Evolutionary conservation across 30 jellyfish, hydroid and myxozoan genomes (phyloP), one percentile per base, ranked within the genome.

Genomic region (Aurelia sp.): DNA sequence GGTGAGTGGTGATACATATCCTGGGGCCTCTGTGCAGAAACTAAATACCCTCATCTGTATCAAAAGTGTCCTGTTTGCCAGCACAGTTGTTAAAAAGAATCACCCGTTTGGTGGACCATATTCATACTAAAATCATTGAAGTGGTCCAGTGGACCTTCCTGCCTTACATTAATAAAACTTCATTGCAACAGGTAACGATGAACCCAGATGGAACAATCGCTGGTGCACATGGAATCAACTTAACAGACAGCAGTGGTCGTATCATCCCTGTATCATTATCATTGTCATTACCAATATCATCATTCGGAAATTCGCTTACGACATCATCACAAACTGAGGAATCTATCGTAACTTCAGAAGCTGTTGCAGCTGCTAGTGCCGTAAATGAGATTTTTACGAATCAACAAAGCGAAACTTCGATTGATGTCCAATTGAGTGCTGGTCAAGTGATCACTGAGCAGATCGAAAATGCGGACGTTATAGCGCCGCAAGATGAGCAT

Each of bases 151-250:
- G 55, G 55, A 6, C 10, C 15, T 4, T 44, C 55, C 16, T 44
- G 55, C 17, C 17, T 44, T 44, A 44, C 55, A 5, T 44, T 44
- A 12, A 44, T 5, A 44, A 44, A 44, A 5, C 55, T 44, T 61
- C 21, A 19, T 22, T 23, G 33, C n/a, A 41, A 11, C 84, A 92
- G 98, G 98, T 93, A 12, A 93, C 98, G 40, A 79, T 93, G 95
- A 93, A 93, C 82, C 93, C 98, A 20, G 98, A 93, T 73, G 98
- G 98, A 50, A 93, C 98, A 13, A 93, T 93, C 16, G 97, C 98
- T 4, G 98, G 98, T 51, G 98, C 98, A 23, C 98, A 88, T 59
- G 98, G 98, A 17, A 76, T 93, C 79, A 93, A 89, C 64, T 71
- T 93, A 11, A 80, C 98, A 8, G 98, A 93, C 89, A 95, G 94